These are phyloP conservation scores for Criorhina ranunculi DNA, from an alignment of 2,888 invertebrate species.

Conservation along the genomic window DNA sequence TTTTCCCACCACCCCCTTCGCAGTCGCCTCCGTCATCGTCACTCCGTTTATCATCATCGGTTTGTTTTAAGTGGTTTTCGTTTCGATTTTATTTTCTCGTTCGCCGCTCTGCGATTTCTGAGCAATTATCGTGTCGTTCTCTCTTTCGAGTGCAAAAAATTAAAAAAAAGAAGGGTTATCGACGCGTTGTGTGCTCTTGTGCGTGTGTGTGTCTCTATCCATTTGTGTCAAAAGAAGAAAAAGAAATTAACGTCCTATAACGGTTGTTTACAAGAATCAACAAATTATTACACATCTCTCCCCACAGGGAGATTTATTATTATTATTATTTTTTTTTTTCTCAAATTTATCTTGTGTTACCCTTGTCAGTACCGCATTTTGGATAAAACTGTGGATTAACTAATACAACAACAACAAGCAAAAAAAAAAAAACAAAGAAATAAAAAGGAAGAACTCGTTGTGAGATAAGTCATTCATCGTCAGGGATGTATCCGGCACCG, in stretches of 20 bases:
- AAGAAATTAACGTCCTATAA: slow-evolving; percentile 26
- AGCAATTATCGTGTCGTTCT: slow-evolving; percentile 63
- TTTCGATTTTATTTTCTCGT: slow-evolving; percentile 41
- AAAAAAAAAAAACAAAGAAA: background rate
- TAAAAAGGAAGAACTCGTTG: slow-evolving; percentile 7
- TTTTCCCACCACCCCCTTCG: slow-evolving; percentile 23
- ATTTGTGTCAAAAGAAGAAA: slow-evolving; percentile 16
- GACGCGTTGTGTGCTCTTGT: slow-evolving; percentile 31
- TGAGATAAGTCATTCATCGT: slow-evolving; percentile 40
- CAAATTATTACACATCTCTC: background rate
- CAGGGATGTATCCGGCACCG: slow-evolving; percentile 83
- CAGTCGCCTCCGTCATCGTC: background rate
- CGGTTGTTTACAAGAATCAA: slow-evolving; percentile 36
- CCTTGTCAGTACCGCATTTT: slow-evolving; percentile 18
- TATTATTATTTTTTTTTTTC: background rate
- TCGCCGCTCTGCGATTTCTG: slow-evolving; percentile 60
- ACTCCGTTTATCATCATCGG: slow-evolving; percentile 61
- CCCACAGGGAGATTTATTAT: background rate
- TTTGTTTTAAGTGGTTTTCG: slow-evolving; percentile 74
- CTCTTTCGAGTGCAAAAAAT: slow-evolving; percentile 57
- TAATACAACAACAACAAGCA: slow-evolving; percentile 11
- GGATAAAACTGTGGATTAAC: slow-evolving; percentile 56
- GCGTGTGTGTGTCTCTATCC: slow-evolving; percentile 6
- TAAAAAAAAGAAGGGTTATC: too few species aligned
- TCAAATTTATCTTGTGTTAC: background rate